Conservation (phyloP, 2,113 vertebrate genomes). For the Albula glossodonta region DNA sequence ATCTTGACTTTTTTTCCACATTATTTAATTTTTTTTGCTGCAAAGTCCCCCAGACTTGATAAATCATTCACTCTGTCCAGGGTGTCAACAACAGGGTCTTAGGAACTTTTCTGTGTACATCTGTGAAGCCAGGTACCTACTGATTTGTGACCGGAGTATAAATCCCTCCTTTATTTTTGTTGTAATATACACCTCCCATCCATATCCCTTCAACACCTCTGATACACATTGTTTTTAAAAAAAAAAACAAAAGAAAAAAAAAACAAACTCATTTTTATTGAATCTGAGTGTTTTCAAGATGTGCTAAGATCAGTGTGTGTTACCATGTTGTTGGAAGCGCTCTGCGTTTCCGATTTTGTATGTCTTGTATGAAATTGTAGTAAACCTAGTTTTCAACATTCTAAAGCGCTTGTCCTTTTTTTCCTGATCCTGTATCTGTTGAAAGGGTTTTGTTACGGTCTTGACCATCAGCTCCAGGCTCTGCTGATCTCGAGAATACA, state of each 20-base stretch:
- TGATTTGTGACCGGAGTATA: neutral
- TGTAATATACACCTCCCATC: neutral
- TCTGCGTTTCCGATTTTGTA: slow-evolving; percentile 39
- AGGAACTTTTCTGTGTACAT: neutral
- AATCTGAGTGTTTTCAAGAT: slow-evolving; percentile 30
- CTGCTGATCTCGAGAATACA: neutral
- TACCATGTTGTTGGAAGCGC: slow-evolving; percentile 27
- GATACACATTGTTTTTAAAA: slow-evolving; percentile 5
- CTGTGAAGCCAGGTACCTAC: slow-evolving; percentile 1
- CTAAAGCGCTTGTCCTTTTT: slow-evolving; percentile 20
- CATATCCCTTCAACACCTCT: neutral
- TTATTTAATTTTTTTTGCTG: too few species aligned
- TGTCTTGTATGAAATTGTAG: slow-evolving; percentile 53
- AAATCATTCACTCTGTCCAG: neutral
- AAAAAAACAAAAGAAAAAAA: too few species aligned
- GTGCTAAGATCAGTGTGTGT: slow-evolving; percentile 40
- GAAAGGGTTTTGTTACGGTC: neutral
- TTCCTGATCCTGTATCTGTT: neutral
- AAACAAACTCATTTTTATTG: slow-evolving; percentile 27
- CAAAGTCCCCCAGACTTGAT: too few species aligned
- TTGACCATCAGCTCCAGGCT: neutral
- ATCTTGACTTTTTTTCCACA: too few species aligned
- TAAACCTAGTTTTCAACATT: slow-evolving; percentile 56
- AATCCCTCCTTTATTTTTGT: neutral
- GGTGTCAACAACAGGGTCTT: neutral